Evolutionary conservation across 2,797 vertebrate species (phyloP).

Genomic region (Cyprinella venusta): DNA sequence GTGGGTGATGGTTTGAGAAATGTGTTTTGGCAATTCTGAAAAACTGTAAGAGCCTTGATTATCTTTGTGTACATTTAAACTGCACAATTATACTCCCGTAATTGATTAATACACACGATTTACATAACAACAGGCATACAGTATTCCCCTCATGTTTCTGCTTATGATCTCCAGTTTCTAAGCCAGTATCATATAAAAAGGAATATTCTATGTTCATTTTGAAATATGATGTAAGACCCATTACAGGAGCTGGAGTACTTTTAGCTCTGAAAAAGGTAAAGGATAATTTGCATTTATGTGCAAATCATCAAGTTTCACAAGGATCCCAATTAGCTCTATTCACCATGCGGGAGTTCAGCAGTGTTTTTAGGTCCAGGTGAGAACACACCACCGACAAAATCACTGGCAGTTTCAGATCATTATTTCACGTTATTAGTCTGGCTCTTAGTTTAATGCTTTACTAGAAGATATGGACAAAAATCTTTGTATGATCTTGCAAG

Average conservation of each 20-base stretch:
- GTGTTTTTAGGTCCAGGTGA: conserved; percentile 20
- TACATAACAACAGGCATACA: no score
- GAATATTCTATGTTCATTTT: background rate
- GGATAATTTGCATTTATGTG: conserved; percentile 29
- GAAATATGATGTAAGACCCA: background rate
- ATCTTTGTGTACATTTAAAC: background rate
- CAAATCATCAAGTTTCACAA: conserved; percentile 26
- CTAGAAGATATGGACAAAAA: conserved; percentile 9
- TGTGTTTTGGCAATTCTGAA: no score
- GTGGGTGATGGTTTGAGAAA: no score
- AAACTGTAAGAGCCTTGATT: background rate
- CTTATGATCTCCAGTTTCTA: background rate
- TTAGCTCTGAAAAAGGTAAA: conserved; percentile 14
- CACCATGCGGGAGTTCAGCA: background rate
- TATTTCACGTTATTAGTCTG: conserved; percentile 9
- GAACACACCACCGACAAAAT: background rate
- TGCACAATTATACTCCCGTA: background rate
- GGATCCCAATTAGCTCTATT: conserved; percentile 28
- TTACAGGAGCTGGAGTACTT: background rate
- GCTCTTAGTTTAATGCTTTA: conserved; percentile 7
- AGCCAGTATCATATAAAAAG: background rate
- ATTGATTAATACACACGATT: background rate
- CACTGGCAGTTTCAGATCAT: conserved; percentile 1
- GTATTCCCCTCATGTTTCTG: background rate
- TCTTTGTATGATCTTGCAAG: conserved; percentile 9